Evolutionary conservation across 2,888 invertebrate species (phyloP).

Genomic region (Drosophila koepferae): DNA sequence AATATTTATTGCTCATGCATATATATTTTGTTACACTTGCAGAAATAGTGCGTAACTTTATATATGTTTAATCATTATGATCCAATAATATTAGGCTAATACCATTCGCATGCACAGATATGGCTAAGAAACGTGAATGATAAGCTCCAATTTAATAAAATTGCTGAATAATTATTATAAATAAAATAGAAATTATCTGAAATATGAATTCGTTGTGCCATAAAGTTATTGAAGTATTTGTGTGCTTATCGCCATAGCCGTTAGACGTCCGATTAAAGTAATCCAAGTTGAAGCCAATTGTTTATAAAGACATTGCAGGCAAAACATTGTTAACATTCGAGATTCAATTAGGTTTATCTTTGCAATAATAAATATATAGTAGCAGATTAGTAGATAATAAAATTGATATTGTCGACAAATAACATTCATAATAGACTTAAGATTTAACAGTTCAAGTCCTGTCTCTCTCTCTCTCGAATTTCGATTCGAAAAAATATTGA

Average conservation of each 20-base stretch:
- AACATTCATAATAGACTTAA: not conserved
- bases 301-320: not conserved
- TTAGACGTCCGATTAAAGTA: not conserved
- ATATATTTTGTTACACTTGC: not conserved
- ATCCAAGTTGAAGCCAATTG: not conserved
- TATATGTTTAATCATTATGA: no score
- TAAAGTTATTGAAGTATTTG: slow-evolving; percentile 41
- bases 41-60: not conserved
- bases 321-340: not conserved
- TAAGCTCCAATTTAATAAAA: not conserved
- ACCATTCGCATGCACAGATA: not conserved
- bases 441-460: no score
- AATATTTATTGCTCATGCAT: slow-evolving; percentile 4
- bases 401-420: not conserved
- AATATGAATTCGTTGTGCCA: slow-evolving; percentile 11
- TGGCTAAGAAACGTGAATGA: not conserved
- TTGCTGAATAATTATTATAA: not conserved
- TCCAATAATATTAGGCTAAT: no score
- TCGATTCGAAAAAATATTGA: not conserved
- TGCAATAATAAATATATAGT: not conserved
- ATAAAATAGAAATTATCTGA: not conserved
- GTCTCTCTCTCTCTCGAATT: not conserved
- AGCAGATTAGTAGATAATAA: not conserved
- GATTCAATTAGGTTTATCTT: not conserved
- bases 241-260: slow-evolving; percentile 14